Evolutionary conservation across 2,113 vertebrate genomes (phyloP), one percentile per base, ranked within the genome.

Genomic region (Centropristis striata): DNA sequence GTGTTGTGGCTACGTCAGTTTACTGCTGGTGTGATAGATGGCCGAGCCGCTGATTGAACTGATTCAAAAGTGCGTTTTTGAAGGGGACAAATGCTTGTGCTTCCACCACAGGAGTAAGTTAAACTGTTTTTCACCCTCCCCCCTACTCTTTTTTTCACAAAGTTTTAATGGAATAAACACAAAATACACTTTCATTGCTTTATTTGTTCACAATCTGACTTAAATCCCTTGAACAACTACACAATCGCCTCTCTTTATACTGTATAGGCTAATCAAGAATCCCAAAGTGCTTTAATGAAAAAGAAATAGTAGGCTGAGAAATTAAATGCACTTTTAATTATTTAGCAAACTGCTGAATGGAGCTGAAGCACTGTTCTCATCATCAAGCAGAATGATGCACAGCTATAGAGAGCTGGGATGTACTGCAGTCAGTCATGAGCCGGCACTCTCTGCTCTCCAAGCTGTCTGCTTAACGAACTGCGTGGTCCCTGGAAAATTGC

Each of bases 271-370:
- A 18, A 70, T 28, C 49, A 37, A 23, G 39, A 65, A 67, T 16
- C 16, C 12, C 67, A 49, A 4, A 55, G 51, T 59, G 54, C 20
- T 64, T 32, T 73, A 86, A 75, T 81, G 81, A 89, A 87, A 60
- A 42, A 21, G 16, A 57, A 58, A 47, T 23, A 9, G 51, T 3
- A 65, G 75, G 68, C 49, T 53, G 75, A 81, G 65, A 87, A 86
- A 91, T 87, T 47, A 85, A 79, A 90, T 72, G 74, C 80, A 80
- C 69, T 79, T 84, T 93, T 81, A 90, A 92, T 91, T 90, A 89
- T 89, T 91, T 60, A 80, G 76, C 79, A 67, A 78, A 73, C 61
- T 83, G 84, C 80, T 82, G 80, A 75, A 82, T 69, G 59, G 60
- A 81, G 76, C 73, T 85, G 41, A 70, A 59, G 42, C 69, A 5